Conservation (phyloP, 2,797 vertebrate species). For the Typhlichthys subterraneus region DNA sequence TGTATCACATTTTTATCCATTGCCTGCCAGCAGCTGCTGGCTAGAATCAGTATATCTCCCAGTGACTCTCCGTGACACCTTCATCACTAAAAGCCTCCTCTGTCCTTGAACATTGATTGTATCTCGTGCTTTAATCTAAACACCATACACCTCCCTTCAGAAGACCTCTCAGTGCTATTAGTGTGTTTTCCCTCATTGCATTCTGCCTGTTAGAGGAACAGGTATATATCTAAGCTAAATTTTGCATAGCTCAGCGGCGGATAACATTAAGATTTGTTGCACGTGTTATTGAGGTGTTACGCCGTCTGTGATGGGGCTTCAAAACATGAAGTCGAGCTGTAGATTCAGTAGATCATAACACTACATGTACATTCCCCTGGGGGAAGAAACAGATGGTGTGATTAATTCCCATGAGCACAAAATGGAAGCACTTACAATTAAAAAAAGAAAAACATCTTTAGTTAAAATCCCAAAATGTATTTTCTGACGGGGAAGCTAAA, state of each 20-base stretch:
- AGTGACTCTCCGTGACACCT: slow-evolving; percentile 56
- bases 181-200: slow-evolving; percentile 7
- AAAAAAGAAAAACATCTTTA: background rate
- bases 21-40: slow-evolving; percentile 55
- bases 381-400: background rate
- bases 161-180: slow-evolving; percentile 56
- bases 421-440: slow-evolving; percentile 4
- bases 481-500: slow-evolving; percentile 1
- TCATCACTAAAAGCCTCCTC: slow-evolving; percentile 58
- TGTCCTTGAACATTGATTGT: slow-evolving; percentile 70
- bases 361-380: background rate
- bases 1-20: slow-evolving; percentile 58
- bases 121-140: slow-evolving; percentile 55
- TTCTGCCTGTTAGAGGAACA: slow-evolving; percentile 37
- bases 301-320: background rate
- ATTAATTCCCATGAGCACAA: background rate
- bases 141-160: slow-evolving; percentile 57
- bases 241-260: background rate
- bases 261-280: slow-evolving; percentile 28
- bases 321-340: background rate
- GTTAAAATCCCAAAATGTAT: slow-evolving; percentile 1
- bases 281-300: slow-evolving; percentile 17
- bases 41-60: slow-evolving; percentile 57
- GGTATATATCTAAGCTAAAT: too few species aligned
- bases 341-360: slow-evolving; percentile 1